Base-by-base conservation (phyloP, 2,797 vertebrate species). In the Paratrypauchen microcephalus region DNA sequence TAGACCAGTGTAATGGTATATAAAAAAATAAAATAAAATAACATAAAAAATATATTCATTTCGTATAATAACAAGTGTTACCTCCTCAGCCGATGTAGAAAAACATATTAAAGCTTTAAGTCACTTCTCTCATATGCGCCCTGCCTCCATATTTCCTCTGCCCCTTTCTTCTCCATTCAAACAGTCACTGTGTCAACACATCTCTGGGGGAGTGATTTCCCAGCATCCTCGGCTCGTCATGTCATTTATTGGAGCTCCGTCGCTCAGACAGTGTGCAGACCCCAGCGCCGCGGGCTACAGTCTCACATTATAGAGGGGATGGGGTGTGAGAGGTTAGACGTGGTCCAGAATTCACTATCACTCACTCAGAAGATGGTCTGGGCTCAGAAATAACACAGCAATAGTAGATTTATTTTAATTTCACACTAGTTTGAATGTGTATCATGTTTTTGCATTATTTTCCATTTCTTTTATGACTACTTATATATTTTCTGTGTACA, bases 321-420 rank as follows among this genome's bases (percentile, higher is more conserved):
- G 78, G 66, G 7, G 39, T 36, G 28, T 4, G 61, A 68, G 65
- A 70, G 76, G 69, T 67, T 66, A 65, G 36, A 52, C 55, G 67
- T 21, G 8, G 39, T 19, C 26, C 52, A 36, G 52, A 21, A 57
- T 57, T 26, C 13, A 57, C 55, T 57, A 28, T 57, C 24, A 11
- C 55, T 57, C 55, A 57, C 55, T 16, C 7, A 57, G 26, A 1
- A 57, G 12, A 24, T 13, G 13, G 15, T 24, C 24, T 57, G 11
- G 7, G 6, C n/a, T 6, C 5, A 23, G 52, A 23, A 11, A 21
- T 11, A 7, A 55, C 7, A 12, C 21, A 8, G 21, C 21, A 55
- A 13, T 11, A 12, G 52, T 12, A 47, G 45, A 47, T 50, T 50
- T 50, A 50, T 50, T 15, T 65, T 32, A 6, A 32, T 32, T 32